phyloP scores from a whole-genome alignment of 2,797 vertebrate genomes.

The Dicrostonyx torquatus region DNA sequence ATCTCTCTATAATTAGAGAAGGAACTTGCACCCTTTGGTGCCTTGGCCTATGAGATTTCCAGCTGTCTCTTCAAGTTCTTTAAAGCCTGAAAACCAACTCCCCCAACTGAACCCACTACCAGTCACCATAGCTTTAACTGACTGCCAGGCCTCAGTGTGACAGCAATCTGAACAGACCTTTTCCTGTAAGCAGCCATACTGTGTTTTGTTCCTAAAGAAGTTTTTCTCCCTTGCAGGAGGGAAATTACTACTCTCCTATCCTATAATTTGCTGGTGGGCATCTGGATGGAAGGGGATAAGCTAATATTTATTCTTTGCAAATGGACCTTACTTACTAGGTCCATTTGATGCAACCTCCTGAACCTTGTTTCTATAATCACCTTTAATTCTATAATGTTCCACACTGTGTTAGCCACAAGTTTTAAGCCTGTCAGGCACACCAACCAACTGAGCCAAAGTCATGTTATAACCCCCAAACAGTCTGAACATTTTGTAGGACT shows the following conservation, averaged over 20 bases:
- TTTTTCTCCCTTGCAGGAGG: constrained; percentile 27
- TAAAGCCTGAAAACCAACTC: neutral
- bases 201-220: constrained; percentile 13
- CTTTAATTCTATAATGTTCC: constrained; percentile 52
- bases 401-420: neutral
- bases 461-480: neutral
- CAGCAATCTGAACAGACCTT: neutral
- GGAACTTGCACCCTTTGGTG: neutral
- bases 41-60: neutral
- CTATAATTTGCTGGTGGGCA: constrained; percentile 60
- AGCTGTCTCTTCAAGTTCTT: neutral
- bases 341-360: constrained; percentile 46
- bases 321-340: constrained; percentile 45
- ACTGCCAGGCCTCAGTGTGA: neutral
- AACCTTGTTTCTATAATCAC: constrained; percentile 36
- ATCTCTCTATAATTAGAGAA: constrained; percentile 17
- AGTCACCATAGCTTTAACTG: neutral
- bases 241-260: neutral
- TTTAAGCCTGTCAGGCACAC: constrained; percentile 9
- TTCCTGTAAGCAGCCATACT: neutral
- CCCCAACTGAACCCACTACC: neutral
- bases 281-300: constrained; percentile 51
- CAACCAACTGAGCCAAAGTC: constrained; percentile 12
- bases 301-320: constrained; percentile 40
- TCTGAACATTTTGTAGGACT: constrained; percentile 34